Conservation (phyloP, 2,113 vertebrate species). For the Pteronura brasiliensis region DNA sequence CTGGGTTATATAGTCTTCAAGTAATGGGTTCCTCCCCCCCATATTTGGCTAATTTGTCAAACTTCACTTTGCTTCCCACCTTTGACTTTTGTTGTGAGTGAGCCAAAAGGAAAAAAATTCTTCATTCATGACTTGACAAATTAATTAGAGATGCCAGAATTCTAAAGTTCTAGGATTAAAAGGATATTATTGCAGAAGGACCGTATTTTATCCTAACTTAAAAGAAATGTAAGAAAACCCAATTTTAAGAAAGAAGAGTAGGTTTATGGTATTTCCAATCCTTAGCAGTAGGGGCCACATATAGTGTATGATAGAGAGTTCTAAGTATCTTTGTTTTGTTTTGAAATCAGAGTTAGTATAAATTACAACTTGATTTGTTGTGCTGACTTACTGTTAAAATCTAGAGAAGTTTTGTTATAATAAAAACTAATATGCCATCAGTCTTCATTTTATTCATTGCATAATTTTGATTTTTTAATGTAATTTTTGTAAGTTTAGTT, state of each 20-base stretch:
- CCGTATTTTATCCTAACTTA: conserved; percentile 1
- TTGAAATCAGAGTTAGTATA: conserved; percentile 43
- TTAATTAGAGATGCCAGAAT: conserved; percentile 36
- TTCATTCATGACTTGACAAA: not conserved
- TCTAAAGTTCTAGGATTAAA: conserved; percentile 39
- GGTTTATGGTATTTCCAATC: not conserved
- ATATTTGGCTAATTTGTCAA: not conserved
- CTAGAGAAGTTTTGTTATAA: not conserved
- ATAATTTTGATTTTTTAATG: conserved; percentile 32
- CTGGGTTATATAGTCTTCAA: not conserved
- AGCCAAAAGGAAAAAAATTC: not conserved
- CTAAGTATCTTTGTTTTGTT: not conserved
- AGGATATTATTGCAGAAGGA: not conserved
- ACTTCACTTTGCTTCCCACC: not conserved
- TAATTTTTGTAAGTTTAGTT: conserved; percentile 19
- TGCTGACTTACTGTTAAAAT: not conserved
- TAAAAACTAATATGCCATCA: not conserved
- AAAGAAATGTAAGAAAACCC: not conserved
- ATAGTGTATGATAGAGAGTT: not conserved
- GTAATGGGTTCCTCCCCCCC: not conserved
- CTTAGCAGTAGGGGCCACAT: not conserved
- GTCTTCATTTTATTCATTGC: conserved; percentile 11
- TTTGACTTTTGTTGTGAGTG: conserved; percentile 12
- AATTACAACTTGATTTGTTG: conserved; percentile 62
- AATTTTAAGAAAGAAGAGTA: conserved; percentile 21